Evolutionary conservation across 1,140 invertebrate genomes (phyloP).

Genomic region (Magallana ariakensis): DNA sequence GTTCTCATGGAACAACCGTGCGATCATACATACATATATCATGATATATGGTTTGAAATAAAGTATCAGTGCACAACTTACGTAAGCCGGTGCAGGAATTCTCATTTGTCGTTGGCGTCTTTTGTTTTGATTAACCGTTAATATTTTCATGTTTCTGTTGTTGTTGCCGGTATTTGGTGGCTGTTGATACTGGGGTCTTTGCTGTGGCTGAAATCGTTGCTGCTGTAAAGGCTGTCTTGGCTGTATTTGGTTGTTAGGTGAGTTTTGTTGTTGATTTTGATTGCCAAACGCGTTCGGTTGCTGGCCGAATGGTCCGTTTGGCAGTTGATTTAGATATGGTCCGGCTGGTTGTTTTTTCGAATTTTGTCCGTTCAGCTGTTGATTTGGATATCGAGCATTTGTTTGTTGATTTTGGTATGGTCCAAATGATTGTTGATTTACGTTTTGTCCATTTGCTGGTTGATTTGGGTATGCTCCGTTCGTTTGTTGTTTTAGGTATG

Average conservation of each 20-base stretch:
- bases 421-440: neutral
- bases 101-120: neutral
- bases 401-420: neutral
- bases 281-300: neutral
- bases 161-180: neutral
- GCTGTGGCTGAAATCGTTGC: neutral
- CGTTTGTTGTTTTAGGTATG: neutral
- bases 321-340: neutral
- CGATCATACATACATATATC: no score
- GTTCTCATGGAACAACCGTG: no score
- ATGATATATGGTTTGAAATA: no score
- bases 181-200: neutral
- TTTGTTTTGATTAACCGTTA: neutral
- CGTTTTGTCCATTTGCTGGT: neutral
- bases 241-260: neutral
- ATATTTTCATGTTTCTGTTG: neutral
- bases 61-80: neutral
- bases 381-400: neutral
- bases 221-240: neutral
- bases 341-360: neutral
- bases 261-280: neutral
- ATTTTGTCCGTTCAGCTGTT: neutral
- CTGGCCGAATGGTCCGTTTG: neutral
- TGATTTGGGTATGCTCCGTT: neutral
- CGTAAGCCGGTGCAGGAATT: conserved; percentile 15